Conservation (phyloP, 1,140 invertebrate species). For the Campodea augens region DNA sequence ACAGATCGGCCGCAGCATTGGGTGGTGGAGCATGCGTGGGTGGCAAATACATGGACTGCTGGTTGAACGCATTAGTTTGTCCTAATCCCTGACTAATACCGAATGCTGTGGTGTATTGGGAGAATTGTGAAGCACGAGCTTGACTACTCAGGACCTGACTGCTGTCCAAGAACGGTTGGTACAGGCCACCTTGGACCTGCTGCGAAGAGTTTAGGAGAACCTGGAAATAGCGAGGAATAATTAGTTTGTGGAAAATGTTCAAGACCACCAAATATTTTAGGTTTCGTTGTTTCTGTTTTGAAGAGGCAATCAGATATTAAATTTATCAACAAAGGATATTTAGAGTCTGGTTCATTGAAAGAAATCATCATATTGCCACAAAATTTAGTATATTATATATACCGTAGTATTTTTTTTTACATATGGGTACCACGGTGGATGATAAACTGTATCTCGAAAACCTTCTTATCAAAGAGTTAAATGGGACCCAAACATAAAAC, state of each 20-base stretch:
- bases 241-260: slow-evolving; percentile 10
- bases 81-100: slow-evolving; percentile 26
- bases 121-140: slow-evolving; percentile 37
- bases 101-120: slow-evolving; percentile 38
- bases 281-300: no score
- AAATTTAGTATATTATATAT: no score
- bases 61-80: slow-evolving; percentile 34
- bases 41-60: slow-evolving; percentile 43
- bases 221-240: no score
- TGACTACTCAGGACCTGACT: slow-evolving; percentile 22
- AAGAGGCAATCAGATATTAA: no score
- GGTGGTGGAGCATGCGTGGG: slow-evolving; percentile 31
- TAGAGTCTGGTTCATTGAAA: no score
- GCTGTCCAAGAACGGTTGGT: slow-evolving; percentile 44
- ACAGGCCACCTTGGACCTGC: slow-evolving; percentile 56
- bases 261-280: slow-evolving; percentile 11
- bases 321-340: no score
- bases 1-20: slow-evolving; percentile 47
- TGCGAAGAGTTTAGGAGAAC: slow-evolving; percentile 52
- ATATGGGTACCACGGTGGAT: no score
- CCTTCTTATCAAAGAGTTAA: no score
- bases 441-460: no score
- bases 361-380: no score
- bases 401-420: no score
- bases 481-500: no score